These are phyloP conservation scores for Meloidogyne floridensis DNA, from an alignment of 1,140 invertebrate species.

Conservation along the genomic window DNA sequence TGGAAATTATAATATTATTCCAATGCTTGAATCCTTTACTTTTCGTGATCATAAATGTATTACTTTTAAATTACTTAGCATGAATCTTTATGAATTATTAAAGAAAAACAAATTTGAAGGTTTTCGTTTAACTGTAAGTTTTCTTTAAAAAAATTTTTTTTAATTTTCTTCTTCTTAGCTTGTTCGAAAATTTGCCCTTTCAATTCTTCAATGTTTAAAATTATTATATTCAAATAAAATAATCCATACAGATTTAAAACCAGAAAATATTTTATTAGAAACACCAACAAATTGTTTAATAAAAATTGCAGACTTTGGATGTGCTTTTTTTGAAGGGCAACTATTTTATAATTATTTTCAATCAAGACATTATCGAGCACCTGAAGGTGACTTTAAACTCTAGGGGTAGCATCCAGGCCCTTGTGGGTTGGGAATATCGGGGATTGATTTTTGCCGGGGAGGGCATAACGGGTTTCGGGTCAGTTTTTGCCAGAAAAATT, in stretches of 20 bases:
- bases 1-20: slow-evolving; percentile 95
- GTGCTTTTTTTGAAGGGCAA: slow-evolving; percentile 95
- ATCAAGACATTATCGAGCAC: slow-evolving; percentile 94
- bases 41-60: slow-evolving; percentile 99
- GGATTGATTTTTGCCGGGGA: too few species aligned
- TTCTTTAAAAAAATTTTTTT: slow-evolving; percentile 19
- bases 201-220: slow-evolving; percentile 91
- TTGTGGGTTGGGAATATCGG: too few species aligned
- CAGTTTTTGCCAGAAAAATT: too few species aligned
- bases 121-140: slow-evolving; percentile 76
- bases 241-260: slow-evolving; percentile 97
- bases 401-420: too few species aligned
- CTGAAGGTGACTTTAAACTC: slow-evolving; percentile 72
- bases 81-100: slow-evolving; percentile 98
- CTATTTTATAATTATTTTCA: slow-evolving; percentile 99
- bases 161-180: slow-evolving; percentile 72
- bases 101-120: slow-evolving; percentile 70
- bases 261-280: slow-evolving; percentile 94
- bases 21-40: slow-evolving; percentile 96
- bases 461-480: too few species aligned
- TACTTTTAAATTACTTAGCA: slow-evolving; percentile 95
- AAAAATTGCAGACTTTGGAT: slow-evolving; percentile 98
- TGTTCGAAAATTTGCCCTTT: slow-evolving; percentile 96
- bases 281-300: slow-evolving; percentile 96
- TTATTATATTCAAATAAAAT: slow-evolving; percentile 92